phyloP scores from a whole-genome alignment of 2,113 vertebrate species.

The Helogale parvula region DNA sequence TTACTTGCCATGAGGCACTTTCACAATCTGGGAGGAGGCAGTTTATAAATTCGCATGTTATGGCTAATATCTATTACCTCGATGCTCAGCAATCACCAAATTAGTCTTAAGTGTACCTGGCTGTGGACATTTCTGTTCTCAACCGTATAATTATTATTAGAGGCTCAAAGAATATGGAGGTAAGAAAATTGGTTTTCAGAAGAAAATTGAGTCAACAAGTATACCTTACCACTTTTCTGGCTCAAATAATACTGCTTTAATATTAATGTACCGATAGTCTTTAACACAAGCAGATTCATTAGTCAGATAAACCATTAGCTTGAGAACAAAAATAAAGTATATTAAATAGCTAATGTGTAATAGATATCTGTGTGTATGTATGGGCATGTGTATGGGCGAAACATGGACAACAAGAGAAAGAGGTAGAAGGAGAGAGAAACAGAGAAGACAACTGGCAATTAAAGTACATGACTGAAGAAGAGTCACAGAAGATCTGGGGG shows the following conservation, averaged over 20 bases:
- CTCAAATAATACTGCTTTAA: conserved; percentile 53
- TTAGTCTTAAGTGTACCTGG: conserved; percentile 51
- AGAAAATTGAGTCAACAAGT: conserved; percentile 48
- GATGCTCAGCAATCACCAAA: conserved; percentile 24
- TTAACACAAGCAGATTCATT: conserved; percentile 36
- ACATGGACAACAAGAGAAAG: neutral
- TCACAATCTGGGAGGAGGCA: neutral
- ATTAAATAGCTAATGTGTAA: conserved; percentile 25
- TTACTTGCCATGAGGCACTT: conserved; percentile 34
- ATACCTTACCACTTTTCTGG: conserved; percentile 7
- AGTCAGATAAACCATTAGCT: conserved; percentile 7
- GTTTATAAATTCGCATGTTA: conserved; percentile 38
- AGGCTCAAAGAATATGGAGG: neutral
- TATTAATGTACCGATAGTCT: neutral
- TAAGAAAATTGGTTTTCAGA: conserved; percentile 45
- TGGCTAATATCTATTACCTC: conserved; percentile 53
- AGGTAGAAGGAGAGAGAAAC: neutral
- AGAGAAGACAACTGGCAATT: neutral
- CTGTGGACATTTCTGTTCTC: conserved; percentile 27
- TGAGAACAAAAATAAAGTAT: conserved; percentile 36
- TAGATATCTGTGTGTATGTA: neutral
- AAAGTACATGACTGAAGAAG: conserved; percentile 7
- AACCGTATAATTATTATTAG: neutral
- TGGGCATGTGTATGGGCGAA: neutral
- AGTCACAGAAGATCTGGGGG: neutral